A percentile compares a stretch with the other conserved stretches of the same genome.
Evolutionary conservation across 2,113 vertebrate species (phyloP).

Genomic region (Pristiophorus japonicus): DNA sequence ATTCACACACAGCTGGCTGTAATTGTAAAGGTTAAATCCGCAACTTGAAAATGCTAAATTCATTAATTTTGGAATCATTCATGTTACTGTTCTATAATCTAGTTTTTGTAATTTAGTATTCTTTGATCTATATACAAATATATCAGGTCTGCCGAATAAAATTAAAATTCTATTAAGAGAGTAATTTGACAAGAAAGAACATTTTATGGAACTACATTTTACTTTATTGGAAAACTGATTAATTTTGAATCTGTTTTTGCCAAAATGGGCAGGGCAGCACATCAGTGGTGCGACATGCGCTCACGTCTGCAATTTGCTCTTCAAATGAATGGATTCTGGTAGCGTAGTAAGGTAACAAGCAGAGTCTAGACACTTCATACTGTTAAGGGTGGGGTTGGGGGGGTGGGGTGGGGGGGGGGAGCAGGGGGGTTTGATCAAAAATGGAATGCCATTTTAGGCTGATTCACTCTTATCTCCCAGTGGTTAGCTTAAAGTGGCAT

Average conservation of each 20-base stretch:
- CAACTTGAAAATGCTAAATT: constrained; percentile 10
- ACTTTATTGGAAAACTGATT: neutral
- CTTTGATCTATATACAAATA: neutral
- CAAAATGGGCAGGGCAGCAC: neutral
- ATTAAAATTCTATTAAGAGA: neutral
- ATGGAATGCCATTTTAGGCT: neutral
- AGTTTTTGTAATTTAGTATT: constrained; percentile 3
- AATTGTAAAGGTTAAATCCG: constrained; percentile 21
- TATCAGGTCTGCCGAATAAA: neutral
- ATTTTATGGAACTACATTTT: neutral
- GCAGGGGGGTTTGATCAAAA: neutral
- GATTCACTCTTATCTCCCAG: neutral
- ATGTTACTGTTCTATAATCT: neutral
- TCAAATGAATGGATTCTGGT: neutral
- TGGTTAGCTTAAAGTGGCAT: neutral
- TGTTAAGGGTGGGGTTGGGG: neutral
- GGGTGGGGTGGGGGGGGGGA: no score
- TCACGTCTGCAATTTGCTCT: neutral
- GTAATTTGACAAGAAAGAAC: neutral
- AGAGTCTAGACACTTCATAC: neutral
- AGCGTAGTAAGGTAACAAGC: neutral
- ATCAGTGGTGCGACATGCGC: neutral
- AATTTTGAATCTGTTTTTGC: neutral
- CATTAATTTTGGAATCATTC: neutral
- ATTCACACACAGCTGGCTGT: neutral